A percentile compares a stretch with the other conserved stretches of the same genome.
Conservation (phyloP, 2,113 vertebrate genomes). For the Thomomys bottae region DNA sequence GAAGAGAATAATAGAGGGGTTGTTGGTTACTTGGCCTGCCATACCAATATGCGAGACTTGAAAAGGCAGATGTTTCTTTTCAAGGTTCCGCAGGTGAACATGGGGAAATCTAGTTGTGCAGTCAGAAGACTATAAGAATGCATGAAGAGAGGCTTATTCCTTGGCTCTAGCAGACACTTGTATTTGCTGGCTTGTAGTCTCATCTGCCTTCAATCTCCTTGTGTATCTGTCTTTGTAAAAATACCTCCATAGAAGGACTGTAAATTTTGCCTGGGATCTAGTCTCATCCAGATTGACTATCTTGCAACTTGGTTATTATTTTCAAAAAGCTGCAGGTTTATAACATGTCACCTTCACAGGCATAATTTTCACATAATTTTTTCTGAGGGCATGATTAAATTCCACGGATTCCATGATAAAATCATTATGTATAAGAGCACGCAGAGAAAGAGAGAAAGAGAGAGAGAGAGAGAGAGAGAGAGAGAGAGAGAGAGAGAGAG, state of each 20-base stretch:
- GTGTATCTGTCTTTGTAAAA: background rate
- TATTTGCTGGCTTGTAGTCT: background rate
- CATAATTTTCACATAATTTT: background rate
- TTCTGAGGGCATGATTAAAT: background rate
- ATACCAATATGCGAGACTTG: background rate
- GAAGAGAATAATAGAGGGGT: background rate
- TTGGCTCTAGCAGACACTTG: background rate
- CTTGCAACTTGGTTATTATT: background rate
- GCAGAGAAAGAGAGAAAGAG: rapidly evolving
- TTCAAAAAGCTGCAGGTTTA: background rate
- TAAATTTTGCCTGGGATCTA: background rate
- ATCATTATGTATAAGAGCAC: background rate
- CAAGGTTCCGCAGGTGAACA: background rate
- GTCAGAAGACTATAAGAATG: background rate
- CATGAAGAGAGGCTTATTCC: background rate
- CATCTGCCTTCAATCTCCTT: background rate
- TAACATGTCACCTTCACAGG: background rate
- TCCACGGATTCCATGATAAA: background rate
- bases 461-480: too few relatives aligned
- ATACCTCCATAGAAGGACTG: background rate
- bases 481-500: too few relatives aligned
- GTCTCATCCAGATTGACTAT: background rate
- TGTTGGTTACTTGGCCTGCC: background rate
- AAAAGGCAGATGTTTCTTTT: background rate
- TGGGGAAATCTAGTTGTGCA: background rate